phyloP scores from a whole-genome alignment of 2,797 vertebrate genomes.

The Triplophysa yarkandensis region DNA sequence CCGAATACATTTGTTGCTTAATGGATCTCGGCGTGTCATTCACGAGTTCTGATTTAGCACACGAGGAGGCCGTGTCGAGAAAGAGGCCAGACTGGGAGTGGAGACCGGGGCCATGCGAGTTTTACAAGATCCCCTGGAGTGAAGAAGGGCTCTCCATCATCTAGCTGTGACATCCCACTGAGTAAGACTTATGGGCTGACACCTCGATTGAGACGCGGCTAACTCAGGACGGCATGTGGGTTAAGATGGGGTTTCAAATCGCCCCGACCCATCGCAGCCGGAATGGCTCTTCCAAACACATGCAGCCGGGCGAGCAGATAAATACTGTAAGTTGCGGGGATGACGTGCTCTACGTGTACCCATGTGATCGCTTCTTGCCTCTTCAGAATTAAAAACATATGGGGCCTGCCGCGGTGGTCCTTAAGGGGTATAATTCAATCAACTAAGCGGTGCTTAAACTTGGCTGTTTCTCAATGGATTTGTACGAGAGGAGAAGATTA shows the following conservation, averaged over 20 bases:
- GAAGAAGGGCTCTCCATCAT: slow-evolving; percentile 66
- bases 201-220: slow-evolving; percentile 60
- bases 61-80: slow-evolving; percentile 39
- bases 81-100: slow-evolving; percentile 48
- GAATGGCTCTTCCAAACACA: slow-evolving; percentile 61
- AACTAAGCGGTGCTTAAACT: slow-evolving; percentile 49
- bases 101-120: slow-evolving; percentile 63
- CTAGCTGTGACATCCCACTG: slow-evolving; percentile 53
- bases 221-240: slow-evolving; percentile 58
- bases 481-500: slow-evolving; percentile 66
- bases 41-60: slow-evolving; percentile 63
- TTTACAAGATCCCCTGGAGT: slow-evolving; percentile 76
- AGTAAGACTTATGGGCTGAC: slow-evolving; percentile 66
- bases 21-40: slow-evolving; percentile 63
- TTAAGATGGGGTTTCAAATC: slow-evolving; percentile 63
- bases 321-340: slow-evolving; percentile 75
- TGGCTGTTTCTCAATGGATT: slow-evolving; percentile 51
- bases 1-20: slow-evolving; percentile 71
- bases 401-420: slow-evolving; percentile 87
- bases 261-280: slow-evolving; percentile 67
- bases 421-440: slow-evolving; percentile 75
- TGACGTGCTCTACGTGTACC: slow-evolving; percentile 80
- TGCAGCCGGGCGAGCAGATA: slow-evolving; percentile 67
- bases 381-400: slow-evolving; percentile 90
- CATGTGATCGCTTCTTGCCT: slow-evolving; percentile 85